Evolutionary conservation across 2,888 invertebrate genomes (phyloP).

Genomic region (Ochropleura leucogaster): DNA sequence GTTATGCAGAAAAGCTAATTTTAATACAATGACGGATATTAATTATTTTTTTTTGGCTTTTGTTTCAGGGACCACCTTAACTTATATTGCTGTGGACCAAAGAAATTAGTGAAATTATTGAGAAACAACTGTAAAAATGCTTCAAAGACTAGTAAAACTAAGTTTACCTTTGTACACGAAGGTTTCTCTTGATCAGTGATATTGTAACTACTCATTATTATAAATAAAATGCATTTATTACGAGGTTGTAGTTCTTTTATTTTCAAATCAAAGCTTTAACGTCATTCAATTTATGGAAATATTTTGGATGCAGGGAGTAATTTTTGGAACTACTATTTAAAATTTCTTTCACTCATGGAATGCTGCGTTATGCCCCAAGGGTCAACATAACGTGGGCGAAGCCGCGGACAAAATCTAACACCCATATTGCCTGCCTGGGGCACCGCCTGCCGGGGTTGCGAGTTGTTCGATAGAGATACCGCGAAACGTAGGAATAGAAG

Average conservation of each 20-base stretch:
- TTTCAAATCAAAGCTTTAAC: background rate
- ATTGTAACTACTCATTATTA: slow-evolving; percentile 52
- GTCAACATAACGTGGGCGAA: background rate
- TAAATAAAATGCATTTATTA: slow-evolving; percentile 61
- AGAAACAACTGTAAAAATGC: slow-evolving; percentile 79
- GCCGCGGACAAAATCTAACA: background rate
- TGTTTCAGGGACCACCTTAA: slow-evolving; percentile 82
- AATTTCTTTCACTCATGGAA: background rate
- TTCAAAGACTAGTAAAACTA: slow-evolving; percentile 81
- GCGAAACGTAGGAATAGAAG: no score
- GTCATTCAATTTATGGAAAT: background rate
- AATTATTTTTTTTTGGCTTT: slow-evolving; percentile 29
- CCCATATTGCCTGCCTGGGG: no score
- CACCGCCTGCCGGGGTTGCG: no score
- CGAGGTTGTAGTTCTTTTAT: slow-evolving; percentile 29
- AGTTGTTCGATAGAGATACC: no score
- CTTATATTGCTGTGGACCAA: slow-evolving; percentile 89
- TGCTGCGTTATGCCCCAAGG: background rate
- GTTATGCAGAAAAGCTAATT: background rate
- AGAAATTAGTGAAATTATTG: slow-evolving; percentile 85
- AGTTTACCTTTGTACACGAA: slow-evolving; percentile 85
- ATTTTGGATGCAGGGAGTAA: background rate
- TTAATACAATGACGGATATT: background rate
- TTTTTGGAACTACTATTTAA: background rate
- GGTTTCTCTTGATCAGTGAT: slow-evolving; percentile 80